Evolutionary conservation across 2,888 invertebrate genomes (phyloP).

Genomic region (Sesia apiformis): DNA sequence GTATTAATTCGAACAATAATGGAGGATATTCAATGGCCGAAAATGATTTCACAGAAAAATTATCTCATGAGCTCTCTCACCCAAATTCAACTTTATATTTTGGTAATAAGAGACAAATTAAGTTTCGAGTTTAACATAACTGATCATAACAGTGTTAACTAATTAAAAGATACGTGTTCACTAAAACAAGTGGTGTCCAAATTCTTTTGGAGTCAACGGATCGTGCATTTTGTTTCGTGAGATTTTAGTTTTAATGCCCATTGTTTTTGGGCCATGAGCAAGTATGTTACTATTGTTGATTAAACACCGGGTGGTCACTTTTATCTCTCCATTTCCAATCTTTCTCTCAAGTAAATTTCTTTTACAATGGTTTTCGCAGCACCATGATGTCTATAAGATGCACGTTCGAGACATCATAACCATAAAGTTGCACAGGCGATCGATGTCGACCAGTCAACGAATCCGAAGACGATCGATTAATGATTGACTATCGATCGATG

Average conservation of each 20-base stretch:
- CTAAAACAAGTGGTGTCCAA: conserved; percentile 55
- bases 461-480: too few relatives aligned
- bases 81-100: conserved; percentile 22
- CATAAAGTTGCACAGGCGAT: too few relatives aligned
- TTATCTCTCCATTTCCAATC: too few relatives aligned
- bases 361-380: too few relatives aligned
- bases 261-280: conserved; percentile 4
- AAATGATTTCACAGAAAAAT: conserved; percentile 57
- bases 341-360: too few relatives aligned
- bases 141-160: conserved; percentile 49
- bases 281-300: background rate
- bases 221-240: conserved; percentile 28
- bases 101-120: conserved; percentile 22
- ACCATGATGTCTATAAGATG: too few relatives aligned
- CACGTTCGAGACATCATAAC: too few relatives aligned
- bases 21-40: conserved; percentile 56
- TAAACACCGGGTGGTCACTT: background rate
- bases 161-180: conserved; percentile 60
- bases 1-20: conserved; percentile 56
- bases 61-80: conserved; percentile 10
- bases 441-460: too few relatives aligned
- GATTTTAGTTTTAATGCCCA: conserved; percentile 8
- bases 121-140: conserved; percentile 1
- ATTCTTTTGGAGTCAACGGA: conserved; percentile 55
- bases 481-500: too few relatives aligned